Conservation (phyloP, 2,888 invertebrate genomes). For the Drosophila incognita region DNA sequence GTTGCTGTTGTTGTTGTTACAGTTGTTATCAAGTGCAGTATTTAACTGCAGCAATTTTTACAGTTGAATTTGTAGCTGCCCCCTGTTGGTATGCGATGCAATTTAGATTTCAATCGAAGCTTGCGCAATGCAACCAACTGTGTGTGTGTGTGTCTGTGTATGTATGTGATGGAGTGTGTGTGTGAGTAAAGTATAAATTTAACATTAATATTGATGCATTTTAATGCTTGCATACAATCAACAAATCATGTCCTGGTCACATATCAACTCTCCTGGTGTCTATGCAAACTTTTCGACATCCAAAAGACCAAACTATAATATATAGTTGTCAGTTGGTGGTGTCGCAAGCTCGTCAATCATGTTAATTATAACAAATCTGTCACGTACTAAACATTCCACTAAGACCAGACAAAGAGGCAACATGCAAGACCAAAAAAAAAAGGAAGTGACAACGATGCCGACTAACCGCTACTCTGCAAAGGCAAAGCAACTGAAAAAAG, state of each 20-base stretch:
- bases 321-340: conserved; percentile 41
- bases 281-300: not conserved
- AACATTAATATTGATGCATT: conserved; percentile 67
- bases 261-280: not conserved
- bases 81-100: conserved; percentile 62
- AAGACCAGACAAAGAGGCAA: conserved; percentile 34
- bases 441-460: not conserved
- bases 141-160: conserved; percentile 9
- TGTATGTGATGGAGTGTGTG: conserved; percentile 12
- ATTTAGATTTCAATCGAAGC: conserved; percentile 74
- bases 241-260: conserved; percentile 37
- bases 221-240: conserved; percentile 15
- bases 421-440: conserved; percentile 12
- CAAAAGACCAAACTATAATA: conserved; percentile 19
- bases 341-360: conserved; percentile 69
- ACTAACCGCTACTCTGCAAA: conserved; percentile 7
- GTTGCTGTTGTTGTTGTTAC: conserved; percentile 17
- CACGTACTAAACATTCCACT: conserved; percentile 63
- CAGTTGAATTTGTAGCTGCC: conserved; percentile 70
- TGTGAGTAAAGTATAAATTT: conserved; percentile 5
- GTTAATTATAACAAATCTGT: conserved; percentile 74
- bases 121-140: conserved; percentile 32
- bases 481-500: not conserved
- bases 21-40: conserved; percentile 74
- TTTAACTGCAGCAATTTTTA: conserved; percentile 75